These are phyloP conservation scores for Sepiola atlantica DNA, from an alignment of 2,888 invertebrate genomes.

Conservation along the genomic window DNA sequence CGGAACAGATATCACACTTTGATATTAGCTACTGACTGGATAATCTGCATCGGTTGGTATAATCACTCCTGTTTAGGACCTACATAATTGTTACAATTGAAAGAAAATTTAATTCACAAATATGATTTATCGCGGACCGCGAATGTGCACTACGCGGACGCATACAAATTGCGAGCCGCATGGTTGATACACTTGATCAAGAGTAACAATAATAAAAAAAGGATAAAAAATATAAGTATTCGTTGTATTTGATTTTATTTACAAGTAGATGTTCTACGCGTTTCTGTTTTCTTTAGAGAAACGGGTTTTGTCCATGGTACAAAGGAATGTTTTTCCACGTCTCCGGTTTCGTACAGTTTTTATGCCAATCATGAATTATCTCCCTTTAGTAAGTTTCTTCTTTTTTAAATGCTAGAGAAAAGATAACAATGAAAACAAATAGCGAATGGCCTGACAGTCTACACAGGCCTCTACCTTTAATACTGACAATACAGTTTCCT, in stretches of 20 bases:
- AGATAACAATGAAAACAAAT: background rate
- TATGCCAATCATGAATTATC: background rate
- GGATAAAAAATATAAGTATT: background rate
- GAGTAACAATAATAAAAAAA: background rate
- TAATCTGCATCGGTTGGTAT: too few relatives aligned
- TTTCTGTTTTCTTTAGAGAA: slow-evolving; percentile 4
- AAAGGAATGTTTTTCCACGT: background rate
- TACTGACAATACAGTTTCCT: background rate
- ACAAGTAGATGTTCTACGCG: background rate
- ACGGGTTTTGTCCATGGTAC: background rate
- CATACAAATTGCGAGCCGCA: background rate
- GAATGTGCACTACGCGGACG: too few relatives aligned
- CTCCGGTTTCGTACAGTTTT: background rate
- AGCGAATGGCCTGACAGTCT: background rate
- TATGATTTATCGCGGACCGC: too few relatives aligned
- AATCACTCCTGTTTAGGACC: too few relatives aligned
- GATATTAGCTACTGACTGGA: too few relatives aligned
- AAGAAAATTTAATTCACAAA: too few relatives aligned
- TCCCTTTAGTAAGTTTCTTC: background rate
- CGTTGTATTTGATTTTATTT: slow-evolving; percentile 4
- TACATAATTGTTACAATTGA: too few relatives aligned
- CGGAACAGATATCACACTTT: too few relatives aligned
- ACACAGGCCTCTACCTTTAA: background rate
- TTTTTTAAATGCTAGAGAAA: background rate
- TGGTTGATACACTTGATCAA: background rate